phyloP scores from a whole-genome alignment of 2,888 invertebrate genomes.

The Epistrophe grossulariae region DNA sequence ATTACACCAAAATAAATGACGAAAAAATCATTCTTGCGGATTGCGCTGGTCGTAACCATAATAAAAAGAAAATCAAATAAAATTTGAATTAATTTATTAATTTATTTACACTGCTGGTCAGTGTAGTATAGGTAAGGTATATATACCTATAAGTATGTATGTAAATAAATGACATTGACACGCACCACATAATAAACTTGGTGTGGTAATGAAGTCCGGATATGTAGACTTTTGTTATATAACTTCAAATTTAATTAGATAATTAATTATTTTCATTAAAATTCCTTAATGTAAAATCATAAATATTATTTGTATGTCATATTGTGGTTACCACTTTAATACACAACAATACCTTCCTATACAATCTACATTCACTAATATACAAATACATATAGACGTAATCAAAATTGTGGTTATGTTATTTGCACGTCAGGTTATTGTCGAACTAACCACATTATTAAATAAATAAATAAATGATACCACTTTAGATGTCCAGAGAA shows the following conservation, averaged over 20 bases:
- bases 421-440: background rate
- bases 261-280: conserved; percentile 18
- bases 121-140: conserved; percentile 19
- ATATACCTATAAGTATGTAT: background rate
- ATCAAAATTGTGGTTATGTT: conserved; percentile 24
- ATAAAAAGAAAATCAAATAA: conserved; percentile 30
- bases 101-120: conserved; percentile 53
- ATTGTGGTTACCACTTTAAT: background rate
- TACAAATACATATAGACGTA: background rate
- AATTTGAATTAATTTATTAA: conserved; percentile 52
- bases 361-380: background rate
- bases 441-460: background rate
- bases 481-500: background rate
- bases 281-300: background rate
- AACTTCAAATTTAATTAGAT: conserved; percentile 27
- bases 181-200: conserved; percentile 7
- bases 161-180: conserved; percentile 23
- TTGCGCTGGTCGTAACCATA: conserved; percentile 59
- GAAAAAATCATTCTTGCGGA: background rate
- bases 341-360: no score
- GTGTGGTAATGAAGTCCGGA: background rate
- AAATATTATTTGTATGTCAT: conserved; percentile 3
- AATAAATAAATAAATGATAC: conserved; percentile 13
- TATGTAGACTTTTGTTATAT: conserved; percentile 1
- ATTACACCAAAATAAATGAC: conserved; percentile 37